Base-by-base conservation (phyloP, 2,797 vertebrate genomes). In the Rhinoraja longicauda region DNA sequence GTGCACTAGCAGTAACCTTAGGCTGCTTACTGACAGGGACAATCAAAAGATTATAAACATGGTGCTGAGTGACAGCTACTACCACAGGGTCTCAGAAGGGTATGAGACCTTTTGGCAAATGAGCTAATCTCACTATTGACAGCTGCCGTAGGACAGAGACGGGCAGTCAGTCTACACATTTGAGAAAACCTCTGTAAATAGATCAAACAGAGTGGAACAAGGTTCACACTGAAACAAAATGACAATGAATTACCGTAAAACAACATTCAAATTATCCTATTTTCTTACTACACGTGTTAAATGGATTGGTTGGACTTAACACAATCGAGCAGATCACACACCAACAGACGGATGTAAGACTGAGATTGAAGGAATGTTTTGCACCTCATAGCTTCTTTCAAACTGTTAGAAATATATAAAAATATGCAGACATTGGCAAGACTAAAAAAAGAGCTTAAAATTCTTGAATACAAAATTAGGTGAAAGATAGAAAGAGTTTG, bases 11-110 rank as follows among this genome's bases (percentile, higher is more conserved):
- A 97, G 96, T 97, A 98, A 98, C 97, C 97, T 97, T 96, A 96
- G 96, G 96, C 97, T 98, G 97, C 96, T 97, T 97, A 96, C 97
- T 98, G 98, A 98, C 98, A 98, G 96, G 96, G 96, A 98, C 97
- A 98, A 97, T 97, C 97, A 97, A 97, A 95, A 96, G 94, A 94
- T 95, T 97, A 96, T 94, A 96, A 97, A 96, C 96, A 95, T 93
- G 95, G 96, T 94, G 93, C 95, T 95, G 94, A 96, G 95, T 97
- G 97, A 96, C 96, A 96, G 96, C 94, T 95, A 94, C 94, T 93
- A 95, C 95, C 94, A 45, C 93, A 93, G 93, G 94, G 94, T 95
- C 95, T 96, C 95, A 79, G 79, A 95, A 95, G 95, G 95, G 94
- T 93, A 93, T 93, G 93, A 72, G 94, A 92, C 94, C 94, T 94